Evolutionary conservation across 2,888 invertebrate genomes (phyloP).

Genomic region (Tinea semifulvella): DNA sequence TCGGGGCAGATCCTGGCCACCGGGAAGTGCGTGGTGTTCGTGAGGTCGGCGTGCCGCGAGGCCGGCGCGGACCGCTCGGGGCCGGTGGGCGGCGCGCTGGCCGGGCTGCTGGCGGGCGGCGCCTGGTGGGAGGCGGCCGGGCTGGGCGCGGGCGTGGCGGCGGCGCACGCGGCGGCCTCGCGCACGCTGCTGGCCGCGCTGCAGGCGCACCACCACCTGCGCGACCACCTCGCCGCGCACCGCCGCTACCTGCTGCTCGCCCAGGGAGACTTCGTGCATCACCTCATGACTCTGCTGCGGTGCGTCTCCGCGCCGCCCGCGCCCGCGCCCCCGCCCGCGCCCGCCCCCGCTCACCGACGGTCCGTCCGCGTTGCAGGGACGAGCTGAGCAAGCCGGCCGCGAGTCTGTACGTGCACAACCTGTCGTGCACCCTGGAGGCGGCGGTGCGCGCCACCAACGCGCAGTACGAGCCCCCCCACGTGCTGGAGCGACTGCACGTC

Average conservation of each 20-base stretch:
- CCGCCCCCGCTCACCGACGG: too few species aligned
- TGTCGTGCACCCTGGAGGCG: constrained; percentile 84
- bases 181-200: constrained; percentile 86
- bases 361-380: constrained; percentile 74
- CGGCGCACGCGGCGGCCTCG: constrained; percentile 88
- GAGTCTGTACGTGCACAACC: constrained; percentile 87
- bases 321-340: too few species aligned
- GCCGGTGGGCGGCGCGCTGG: constrained; percentile 76
- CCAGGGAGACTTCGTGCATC: constrained; percentile 95
- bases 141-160: constrained; percentile 82
- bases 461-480: constrained; percentile 92
- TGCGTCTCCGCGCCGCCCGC: too few species aligned
- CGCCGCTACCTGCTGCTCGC: constrained; percentile 90
- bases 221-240: constrained; percentile 91
- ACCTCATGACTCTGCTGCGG: constrained; percentile 92
- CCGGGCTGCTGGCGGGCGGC: constrained; percentile 85
- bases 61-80: constrained; percentile 68
- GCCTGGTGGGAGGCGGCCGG: constrained; percentile 63
- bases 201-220: constrained; percentile 85
- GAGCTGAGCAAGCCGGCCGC: constrained; percentile 89
- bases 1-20: constrained; percentile 91
- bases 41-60: constrained; percentile 91
- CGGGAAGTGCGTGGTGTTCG: constrained; percentile 95
- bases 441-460: constrained; percentile 93
- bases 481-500: constrained; percentile 87